Base-by-base conservation (phyloP, 2,113 vertebrate genomes). In the Triplophysa tibetana region DNA sequence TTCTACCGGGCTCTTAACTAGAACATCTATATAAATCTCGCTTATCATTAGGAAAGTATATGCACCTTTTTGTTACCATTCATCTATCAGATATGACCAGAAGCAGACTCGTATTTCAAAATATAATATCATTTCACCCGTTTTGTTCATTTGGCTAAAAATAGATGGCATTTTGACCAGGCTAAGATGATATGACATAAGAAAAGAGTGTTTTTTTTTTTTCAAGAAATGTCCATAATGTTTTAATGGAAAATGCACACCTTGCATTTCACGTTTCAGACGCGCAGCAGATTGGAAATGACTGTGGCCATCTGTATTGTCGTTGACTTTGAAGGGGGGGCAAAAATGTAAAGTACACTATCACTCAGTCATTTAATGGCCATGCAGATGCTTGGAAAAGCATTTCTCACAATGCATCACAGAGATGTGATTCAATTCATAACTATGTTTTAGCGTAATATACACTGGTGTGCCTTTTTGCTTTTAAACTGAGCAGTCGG, bases 261-360 rank as follows among this genome's bases (percentile, higher is more conserved):
- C 24, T 76, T 48, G 3, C 19, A 13, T 45, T 48, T 75, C 24
- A 8, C 21, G 8, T 62, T 45, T 17, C 16, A 54, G 16, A 16
- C 17, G 19, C 21, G 61, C 24, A 10, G 45, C 45, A 21, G 45
- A 65, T 75, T 75, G 23, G 17, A 65, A 65, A 76, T 65, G 5
- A 24, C 13, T 76, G 17, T 65, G 45, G 50, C 74, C 61, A 54
- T 76, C 74, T 65, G 74, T 26, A 54, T 75, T 48, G 60, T 26
- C 23, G 16, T 14, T 54, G 17, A 64, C 45, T 75, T 75, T 48
- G 13, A 65, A 76, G 29, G 24, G 61, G 23, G 17, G 24, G 64
- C 50, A 63, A 41, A 61, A 61, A 24, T 61, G 8, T 23, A 26
- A 62, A 29, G 41, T 75, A 19, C 8, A 26, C 23, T n/a, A 63